These are phyloP conservation scores for Anabacerthia variegaticeps DNA, from an alignment of 2,797 vertebrate genomes.

Conservation along the genomic window DNA sequence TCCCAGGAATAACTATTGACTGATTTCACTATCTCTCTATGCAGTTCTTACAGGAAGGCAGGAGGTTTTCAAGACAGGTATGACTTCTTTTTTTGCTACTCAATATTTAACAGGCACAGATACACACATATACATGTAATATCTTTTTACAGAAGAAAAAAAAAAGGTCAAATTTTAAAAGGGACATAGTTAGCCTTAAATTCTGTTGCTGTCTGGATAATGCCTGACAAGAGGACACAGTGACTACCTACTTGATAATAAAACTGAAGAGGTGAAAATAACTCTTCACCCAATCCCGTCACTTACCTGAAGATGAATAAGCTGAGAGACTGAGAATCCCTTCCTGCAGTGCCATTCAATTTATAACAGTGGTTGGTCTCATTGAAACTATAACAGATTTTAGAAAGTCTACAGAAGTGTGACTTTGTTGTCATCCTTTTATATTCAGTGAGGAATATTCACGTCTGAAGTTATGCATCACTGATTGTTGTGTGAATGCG, in stretches of 20 bases:
- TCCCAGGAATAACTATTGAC: background rate
- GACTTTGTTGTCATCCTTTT: background rate
- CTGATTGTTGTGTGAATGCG: background rate
- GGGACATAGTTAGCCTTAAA: background rate
- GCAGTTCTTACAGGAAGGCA: background rate
- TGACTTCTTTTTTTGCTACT: background rate
- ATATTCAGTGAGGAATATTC: conserved; percentile 11
- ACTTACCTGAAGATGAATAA: background rate
- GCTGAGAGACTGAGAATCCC: background rate
- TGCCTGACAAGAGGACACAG: background rate
- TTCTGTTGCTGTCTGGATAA: background rate
- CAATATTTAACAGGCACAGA: background rate
- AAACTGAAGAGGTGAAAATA: conserved; percentile 1
- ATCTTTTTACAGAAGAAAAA: background rate
- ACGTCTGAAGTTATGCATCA: background rate
- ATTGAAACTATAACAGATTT: background rate
- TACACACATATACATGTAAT: background rate
- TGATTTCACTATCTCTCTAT: background rate
- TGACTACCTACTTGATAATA: background rate
- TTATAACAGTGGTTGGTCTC: background rate
- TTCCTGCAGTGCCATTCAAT: background rate
- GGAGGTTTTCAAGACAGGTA: background rate
- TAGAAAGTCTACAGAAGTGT: background rate
- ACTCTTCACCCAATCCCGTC: background rate
- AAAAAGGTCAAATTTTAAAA: background rate